Evolutionary conservation across 2,113 vertebrate genomes (phyloP), one percentile per base, ranked within the genome.

Genomic region (Prunella himalayana): DNA sequence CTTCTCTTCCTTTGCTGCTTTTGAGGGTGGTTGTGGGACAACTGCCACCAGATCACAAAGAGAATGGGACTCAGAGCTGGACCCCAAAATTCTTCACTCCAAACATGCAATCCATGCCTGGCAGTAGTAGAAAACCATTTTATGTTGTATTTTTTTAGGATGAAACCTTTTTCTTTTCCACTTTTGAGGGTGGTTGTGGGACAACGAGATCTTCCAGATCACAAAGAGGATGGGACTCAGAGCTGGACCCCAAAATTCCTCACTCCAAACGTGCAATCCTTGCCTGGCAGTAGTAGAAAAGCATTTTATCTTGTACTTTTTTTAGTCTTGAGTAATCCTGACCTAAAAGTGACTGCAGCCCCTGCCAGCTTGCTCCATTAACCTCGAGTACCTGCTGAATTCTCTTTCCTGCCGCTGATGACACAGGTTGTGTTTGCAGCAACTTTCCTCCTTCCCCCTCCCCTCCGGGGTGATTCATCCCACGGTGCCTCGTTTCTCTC

Each of bases 381-480:
- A 33, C 49, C 25, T 17, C 2, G 37, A 68, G 17, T 9, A 59
- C 4, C 3, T 1, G 3, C 42, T 39, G 13, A n/a, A 61, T 72
- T 76, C 76, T 77, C 53, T 73, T 20, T 51, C 47, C 33, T 19
- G 31, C 42, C 33, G 30, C 53, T 72, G 87, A n/a, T 35, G 51
- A 14, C 60, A 37, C 71, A 35, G n/a, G 54, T 28, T 66, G 59
- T 82, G 54, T 86, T 95, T 81, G 82, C 49, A 56, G 39, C 24
- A 75, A 47, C 30, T 54, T 63, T 59, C 37, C 45, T 54, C 57
- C 39, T 82, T 42, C 39, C 47, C 47, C 15, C 10, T 47, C 30
- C 70, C 71, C 73, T 91, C 66, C 27, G 68, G 65, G 27, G n/a
- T 80, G 94, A 96, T 90, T 97, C 82, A 92, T 53, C 73, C 37